Evolutionary conservation across 2,113 vertebrate species (phyloP), one percentile per base, ranked within the genome.

Genomic region (Anser cygnoides): DNA sequence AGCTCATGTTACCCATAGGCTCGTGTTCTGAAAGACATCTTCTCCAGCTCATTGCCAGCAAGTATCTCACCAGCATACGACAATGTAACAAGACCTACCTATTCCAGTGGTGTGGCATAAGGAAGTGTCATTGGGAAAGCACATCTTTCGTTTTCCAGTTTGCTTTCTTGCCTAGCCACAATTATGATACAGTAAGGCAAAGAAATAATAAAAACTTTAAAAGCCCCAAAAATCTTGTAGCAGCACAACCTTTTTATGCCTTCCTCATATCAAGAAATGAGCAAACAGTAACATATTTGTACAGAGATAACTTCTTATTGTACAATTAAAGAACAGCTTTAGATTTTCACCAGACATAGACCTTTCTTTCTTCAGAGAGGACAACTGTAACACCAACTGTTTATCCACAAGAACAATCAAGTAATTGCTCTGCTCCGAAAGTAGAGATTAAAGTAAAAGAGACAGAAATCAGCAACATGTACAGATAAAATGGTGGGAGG

Each of bases 1-100:
- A 11, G 58, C n/a, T 39, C 1, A 1, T 14, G 6, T 23, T 71
- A 68, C 43, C 23, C 11, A 5, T 0, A 1, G 22, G 43, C 21
- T 78, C 25, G 19, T 1, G 0, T 35, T 31, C 37, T 26, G 44
- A 43, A 31, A 49, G 9, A 18, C 43, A 20, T 4, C 43, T 33
- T 72, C 63, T 52, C 33, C 41, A 41, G 63, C 28, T 55, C 44
- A 6, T 26, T 22, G 26, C 11, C 33, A 39, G 29, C 50, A 66
- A 66, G 25, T 11, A 6, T 10, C 10, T 84, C 43, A 55, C 17
- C 19, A 5, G 33, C n/a, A 33, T 2, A 0, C 5, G 43, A 10
- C 1, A 57, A 9, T 41, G 4, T 43, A 14, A 33, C 29, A 41
- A 41, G 23, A 18, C 21, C 13, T 4, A 19, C 9, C 4, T n/a